Base-by-base conservation (phyloP, 2,888 invertebrate genomes). In the Apantesis nais region DNA sequence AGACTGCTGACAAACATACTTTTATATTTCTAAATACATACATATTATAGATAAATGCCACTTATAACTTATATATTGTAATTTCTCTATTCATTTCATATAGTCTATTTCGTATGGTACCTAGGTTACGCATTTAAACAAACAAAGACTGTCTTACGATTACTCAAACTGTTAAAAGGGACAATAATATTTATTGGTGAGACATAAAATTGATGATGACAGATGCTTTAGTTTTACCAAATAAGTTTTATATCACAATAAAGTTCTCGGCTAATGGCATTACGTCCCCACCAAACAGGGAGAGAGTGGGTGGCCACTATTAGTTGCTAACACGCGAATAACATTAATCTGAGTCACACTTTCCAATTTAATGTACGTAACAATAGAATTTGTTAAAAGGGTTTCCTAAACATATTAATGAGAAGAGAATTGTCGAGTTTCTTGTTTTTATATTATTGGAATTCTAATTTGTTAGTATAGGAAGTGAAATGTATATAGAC, bases 301-400 rank as follows among this genome's bases (percentile, higher is more conserved):
- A 58, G 65, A n/a, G 65, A 12, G 78, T 82, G 65, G 81, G 81
- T 74, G 72, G 75, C 48, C 41, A 64, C 70, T 69, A 72, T 65
- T 70, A 68, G 73, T 71, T 70, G 66, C 65, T 60, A 78, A 76
- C 66, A 74, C 63, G 64, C 58, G 71, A 74, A 78, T 71, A 72
- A 41, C 74, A 81, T 84, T 81, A 76, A 76, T 83, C 73, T 80
- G 76, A 81, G 76, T 83, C 82, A 83, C 79, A 81, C 74, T 82
- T 79, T 78, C 74, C 72, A 64, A 78, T 79, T 79, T 73, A 62
- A 70, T 72, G 68, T 73, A 60, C 73, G 71, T 71, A 69, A 73
- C 39, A 62, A 78, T 73, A n/a, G 72, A 44, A 68, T 70, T 48
- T 44, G 34, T 58, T 65, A 66, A 67, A 76, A 73, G 68, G 68